A percentile compares a stretch with the other conserved stretches of the same genome.
These are phyloP conservation scores for Embiotoca jacksoni DNA, from an alignment of 2,113 vertebrate genomes.

Conservation along the genomic window DNA sequence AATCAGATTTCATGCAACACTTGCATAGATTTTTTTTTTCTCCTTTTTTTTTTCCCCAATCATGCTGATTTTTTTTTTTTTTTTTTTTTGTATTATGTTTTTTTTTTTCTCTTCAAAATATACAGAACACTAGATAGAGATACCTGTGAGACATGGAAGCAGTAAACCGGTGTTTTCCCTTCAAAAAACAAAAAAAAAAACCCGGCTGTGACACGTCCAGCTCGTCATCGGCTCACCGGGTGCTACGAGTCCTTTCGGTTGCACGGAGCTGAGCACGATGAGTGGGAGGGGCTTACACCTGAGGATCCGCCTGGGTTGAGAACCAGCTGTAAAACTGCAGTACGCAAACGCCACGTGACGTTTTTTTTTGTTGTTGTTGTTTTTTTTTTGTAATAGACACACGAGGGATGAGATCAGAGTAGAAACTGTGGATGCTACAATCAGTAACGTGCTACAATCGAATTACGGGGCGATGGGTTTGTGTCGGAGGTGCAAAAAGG, in stretches of 20 bases:
- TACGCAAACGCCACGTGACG: conserved; percentile 51
- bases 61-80: conserved; percentile 83
- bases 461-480: conserved; percentile 60
- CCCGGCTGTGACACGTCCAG: conserved; percentile 23
- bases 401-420: conserved; percentile 23
- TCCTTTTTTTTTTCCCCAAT: conserved; percentile 59
- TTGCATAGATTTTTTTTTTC: conserved; percentile 87
- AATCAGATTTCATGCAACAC: conserved; percentile 87
- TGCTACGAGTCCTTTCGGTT: conserved; percentile 73
- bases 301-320: conserved; percentile 66
- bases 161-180: conserved; percentile 59
- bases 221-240: conserved; percentile 51
- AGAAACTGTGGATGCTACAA: conserved; percentile 78
- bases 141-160: conserved; percentile 80
- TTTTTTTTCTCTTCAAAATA: conserved; percentile 74
- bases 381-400: not conserved
- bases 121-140: conserved; percentile 83
- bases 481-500: conserved; percentile 78
- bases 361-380: not conserved
- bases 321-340: conserved; percentile 71
- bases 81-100: conserved; percentile 45
- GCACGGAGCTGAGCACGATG: conserved; percentile 34
- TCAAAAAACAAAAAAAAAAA: too few species aligned
- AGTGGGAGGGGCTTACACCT: conserved; percentile 63
- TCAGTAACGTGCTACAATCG: conserved; percentile 81